These are phyloP conservation scores for Drosophila kambysellisi DNA, from an alignment of 2,888 invertebrate species.

Conservation along the genomic window DNA sequence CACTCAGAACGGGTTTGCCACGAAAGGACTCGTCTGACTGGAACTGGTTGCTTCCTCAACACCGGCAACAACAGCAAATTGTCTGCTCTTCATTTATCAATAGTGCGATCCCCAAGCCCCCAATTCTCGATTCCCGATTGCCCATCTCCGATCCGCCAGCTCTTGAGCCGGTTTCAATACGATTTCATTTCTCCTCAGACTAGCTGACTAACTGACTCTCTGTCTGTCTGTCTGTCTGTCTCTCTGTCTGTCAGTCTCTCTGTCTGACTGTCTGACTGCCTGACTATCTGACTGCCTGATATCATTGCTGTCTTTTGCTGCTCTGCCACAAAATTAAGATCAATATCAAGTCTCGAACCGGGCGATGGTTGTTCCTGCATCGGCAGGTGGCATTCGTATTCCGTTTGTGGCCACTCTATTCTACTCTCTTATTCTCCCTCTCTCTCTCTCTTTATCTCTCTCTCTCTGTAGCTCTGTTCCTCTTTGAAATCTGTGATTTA, in stretches of 20 bases:
- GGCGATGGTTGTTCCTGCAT: constrained; percentile 38
- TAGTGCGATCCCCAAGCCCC: constrained; percentile 28
- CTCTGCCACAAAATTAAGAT: constrained; percentile 65
- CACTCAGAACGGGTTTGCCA: constrained; percentile 56
- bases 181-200: constrained; percentile 50
- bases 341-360: constrained; percentile 63
- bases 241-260: background rate
- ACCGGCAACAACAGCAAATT: constrained; percentile 57
- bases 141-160: constrained; percentile 9
- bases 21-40: constrained; percentile 45
- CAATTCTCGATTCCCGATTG: constrained; percentile 20
- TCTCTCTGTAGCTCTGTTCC: background rate
- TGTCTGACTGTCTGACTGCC: constrained; percentile 13
- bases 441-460: background rate
- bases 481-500: constrained; percentile 56
- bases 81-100: constrained; percentile 76
- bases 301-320: constrained; percentile 44
- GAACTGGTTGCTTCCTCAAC: constrained; percentile 45
- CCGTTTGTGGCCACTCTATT: constrained; percentile 1
- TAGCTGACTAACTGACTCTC: constrained; percentile 5
- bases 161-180: constrained; percentile 58
- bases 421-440: background rate
- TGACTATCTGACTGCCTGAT: constrained; percentile 18
- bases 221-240: background rate
- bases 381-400: constrained; percentile 70